Conservation (phyloP, 2,113 vertebrate species). For the Glaucidium brasilianum region DNA sequence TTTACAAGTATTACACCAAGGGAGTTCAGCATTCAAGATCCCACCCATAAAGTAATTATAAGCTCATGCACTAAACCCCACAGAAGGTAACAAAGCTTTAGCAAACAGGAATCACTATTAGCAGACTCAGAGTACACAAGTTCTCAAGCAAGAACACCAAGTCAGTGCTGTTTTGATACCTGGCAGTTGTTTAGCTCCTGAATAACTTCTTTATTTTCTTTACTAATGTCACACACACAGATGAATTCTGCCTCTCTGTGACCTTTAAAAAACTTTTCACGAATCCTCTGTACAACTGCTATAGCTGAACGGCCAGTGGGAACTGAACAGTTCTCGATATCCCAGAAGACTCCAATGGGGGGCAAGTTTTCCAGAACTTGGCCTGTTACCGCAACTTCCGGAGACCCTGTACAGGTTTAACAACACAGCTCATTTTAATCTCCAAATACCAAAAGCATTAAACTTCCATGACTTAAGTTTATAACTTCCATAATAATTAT, state of each 20-base stretch:
- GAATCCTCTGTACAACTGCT: slow-evolving; percentile 90
- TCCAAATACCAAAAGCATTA: neutral
- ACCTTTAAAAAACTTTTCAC: slow-evolving; percentile 92
- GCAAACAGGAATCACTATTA: neutral
- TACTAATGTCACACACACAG: slow-evolving; percentile 98
- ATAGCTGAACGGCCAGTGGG: slow-evolving; percentile 92
- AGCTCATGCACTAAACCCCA: neutral
- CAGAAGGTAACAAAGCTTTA: neutral
- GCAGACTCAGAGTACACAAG: neutral
- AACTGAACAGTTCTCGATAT: slow-evolving; percentile 97
- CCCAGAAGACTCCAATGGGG: slow-evolving; percentile 98
- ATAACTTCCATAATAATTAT: neutral
- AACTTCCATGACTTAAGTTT: neutral
- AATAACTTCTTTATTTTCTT: slow-evolving; percentile 97
- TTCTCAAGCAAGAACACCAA: neutral
- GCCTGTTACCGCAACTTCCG: slow-evolving; percentile 75
- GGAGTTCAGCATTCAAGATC: neutral
- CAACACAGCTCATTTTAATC: neutral
- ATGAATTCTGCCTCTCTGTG: slow-evolving; percentile 98
- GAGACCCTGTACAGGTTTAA: slow-evolving; percentile 76
- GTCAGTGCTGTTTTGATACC: slow-evolving; percentile 70
- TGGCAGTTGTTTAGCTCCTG: slow-evolving; percentile 99
- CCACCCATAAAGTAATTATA: neutral
- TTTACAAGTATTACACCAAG: neutral
- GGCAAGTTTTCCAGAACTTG: slow-evolving; percentile 88